phyloP scores from a whole-genome alignment of 1,140 invertebrate species.

The Agraylea sexmaculata region DNA sequence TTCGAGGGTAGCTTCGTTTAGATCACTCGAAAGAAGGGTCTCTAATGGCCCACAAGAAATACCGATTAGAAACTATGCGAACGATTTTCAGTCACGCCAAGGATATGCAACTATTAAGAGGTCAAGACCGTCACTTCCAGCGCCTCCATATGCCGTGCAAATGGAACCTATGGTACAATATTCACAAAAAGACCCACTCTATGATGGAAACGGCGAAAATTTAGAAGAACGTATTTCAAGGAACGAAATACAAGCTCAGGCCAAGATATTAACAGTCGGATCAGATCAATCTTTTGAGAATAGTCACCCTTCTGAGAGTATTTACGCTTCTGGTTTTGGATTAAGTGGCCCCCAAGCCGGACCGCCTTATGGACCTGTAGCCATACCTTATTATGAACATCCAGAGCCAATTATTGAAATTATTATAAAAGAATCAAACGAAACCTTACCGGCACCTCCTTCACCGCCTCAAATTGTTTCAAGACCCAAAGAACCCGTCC shows the following conservation, averaged over 20 bases:
- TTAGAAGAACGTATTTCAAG: slow-evolving; percentile 35
- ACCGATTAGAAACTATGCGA: slow-evolving; percentile 18
- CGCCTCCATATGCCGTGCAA: slow-evolving; percentile 62
- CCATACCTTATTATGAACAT: slow-evolving; percentile 56
- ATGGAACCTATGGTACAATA: slow-evolving; percentile 71
- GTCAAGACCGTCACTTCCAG: slow-evolving; percentile 34
- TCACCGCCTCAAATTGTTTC: slow-evolving; percentile 36
- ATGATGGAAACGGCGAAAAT: slow-evolving; percentile 42
- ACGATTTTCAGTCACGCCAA: slow-evolving; percentile 23
- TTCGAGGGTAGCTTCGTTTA: slow-evolving; percentile 37
- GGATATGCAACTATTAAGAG: slow-evolving; percentile 30
- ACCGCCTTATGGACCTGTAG: slow-evolving; percentile 36
- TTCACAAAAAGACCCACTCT: slow-evolving; percentile 63
- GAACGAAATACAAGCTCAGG: slow-evolving; percentile 39
- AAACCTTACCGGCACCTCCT: slow-evolving; percentile 52
- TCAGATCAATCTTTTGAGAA: slow-evolving; percentile 37
- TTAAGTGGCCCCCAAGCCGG: slow-evolving; percentile 32
- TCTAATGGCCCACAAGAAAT: slow-evolving; percentile 22
- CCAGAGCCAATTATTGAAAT: slow-evolving; percentile 85
- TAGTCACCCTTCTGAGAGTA: slow-evolving; percentile 28
- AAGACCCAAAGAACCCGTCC: slow-evolving; percentile 68
- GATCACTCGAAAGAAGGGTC: slow-evolving; percentile 34
- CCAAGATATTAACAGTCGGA: slow-evolving; percentile 38
- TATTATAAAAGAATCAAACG: slow-evolving; percentile 81
- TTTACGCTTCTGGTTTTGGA: slow-evolving; percentile 34